Evolutionary conservation across 2,797 vertebrate species (phyloP), one percentile per base, ranked within the genome.

Genomic region (Emydoidea blandingii): DNA sequence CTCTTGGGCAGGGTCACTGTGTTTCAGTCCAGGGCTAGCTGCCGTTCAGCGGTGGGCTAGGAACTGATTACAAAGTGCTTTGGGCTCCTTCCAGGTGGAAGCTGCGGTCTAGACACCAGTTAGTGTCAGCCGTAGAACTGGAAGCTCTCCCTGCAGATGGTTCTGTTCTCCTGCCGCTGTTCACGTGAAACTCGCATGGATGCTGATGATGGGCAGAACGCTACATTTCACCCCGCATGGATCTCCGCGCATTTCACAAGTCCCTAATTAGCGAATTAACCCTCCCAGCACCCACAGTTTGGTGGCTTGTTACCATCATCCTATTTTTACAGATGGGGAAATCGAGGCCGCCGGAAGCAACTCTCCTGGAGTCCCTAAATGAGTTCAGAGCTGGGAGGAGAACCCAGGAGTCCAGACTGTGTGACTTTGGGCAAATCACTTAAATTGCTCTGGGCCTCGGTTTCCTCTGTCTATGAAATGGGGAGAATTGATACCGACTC

Each of bases 201-300:
- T 15, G 25, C 8, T 4, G 25, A 27, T 47, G 1, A 8, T 16
- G 27, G 27, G 23, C 12, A 14, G 23, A 37, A 21, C 0, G 19
- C 65, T 23, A 5, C 19, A 23, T 72, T 41, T 72, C 10, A 12
- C 11, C 5, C 19, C 5, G 14, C 44, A 47, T 44, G 44, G 27
- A 47, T 29, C 44, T 27, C 74, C 3, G 74, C 5, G 15, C 44
- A 41, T 74, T 74, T 74, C 23, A 44, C 72, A 74, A 18, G 14
- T 16, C 9, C 27, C 27, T 5, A 27, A 29, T 31, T 27, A 27
- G 74, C 15, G 4, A 29, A 25, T 31, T 8, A 47, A 47, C 41
- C 44, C 41, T 49, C 44, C 25, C 44, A 18, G 27, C 12, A 29
- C 44, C 44, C 74, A 14, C 74, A 12, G 44, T 8, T 15, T 25